Evolutionary conservation across 2,797 vertebrate species (phyloP).

Genomic region (Morelia viridis): DNA sequence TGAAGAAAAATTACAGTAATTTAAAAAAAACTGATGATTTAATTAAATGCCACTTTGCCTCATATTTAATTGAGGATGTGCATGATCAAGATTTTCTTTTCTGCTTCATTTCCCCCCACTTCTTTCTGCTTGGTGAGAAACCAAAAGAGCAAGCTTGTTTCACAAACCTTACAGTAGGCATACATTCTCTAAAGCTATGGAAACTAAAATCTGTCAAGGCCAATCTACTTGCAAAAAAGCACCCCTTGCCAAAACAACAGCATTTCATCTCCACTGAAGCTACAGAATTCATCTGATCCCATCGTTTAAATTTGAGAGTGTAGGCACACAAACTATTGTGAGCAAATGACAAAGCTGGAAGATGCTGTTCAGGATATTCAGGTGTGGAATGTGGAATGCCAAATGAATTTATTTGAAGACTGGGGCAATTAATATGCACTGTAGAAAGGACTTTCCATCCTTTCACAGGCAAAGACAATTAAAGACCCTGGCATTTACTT

Average conservation of each 20-base stretch:
- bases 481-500: slow-evolving; percentile 26
- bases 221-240: slow-evolving; percentile 27
- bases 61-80: slow-evolving; percentile 51
- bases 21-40: slow-evolving; percentile 53
- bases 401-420: slow-evolving; percentile 53
- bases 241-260: slow-evolving; percentile 45
- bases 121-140: slow-evolving; percentile 16
- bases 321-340: not conserved
- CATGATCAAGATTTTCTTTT: slow-evolving; percentile 53
- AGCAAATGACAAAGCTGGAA: slow-evolving; percentile 18
- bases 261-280: slow-evolving; percentile 46
- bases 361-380: slow-evolving; percentile 38
- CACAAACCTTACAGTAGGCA: slow-evolving; percentile 29
- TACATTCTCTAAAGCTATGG: slow-evolving; percentile 20
- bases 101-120: slow-evolving; percentile 51
- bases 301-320: slow-evolving; percentile 31
- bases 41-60: slow-evolving; percentile 38
- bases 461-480: slow-evolving; percentile 55
- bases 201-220: slow-evolving; percentile 46
- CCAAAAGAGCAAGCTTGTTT: slow-evolving; percentile 22
- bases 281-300: slow-evolving; percentile 28
- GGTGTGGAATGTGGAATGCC: slow-evolving; percentile 26
- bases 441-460: slow-evolving; percentile 34
- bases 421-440: slow-evolving; percentile 50
- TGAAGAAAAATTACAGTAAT: slow-evolving; percentile 46